These are phyloP conservation scores for Coelopa pilipes DNA, from an alignment of 2,888 invertebrate genomes.

Conservation along the genomic window DNA sequence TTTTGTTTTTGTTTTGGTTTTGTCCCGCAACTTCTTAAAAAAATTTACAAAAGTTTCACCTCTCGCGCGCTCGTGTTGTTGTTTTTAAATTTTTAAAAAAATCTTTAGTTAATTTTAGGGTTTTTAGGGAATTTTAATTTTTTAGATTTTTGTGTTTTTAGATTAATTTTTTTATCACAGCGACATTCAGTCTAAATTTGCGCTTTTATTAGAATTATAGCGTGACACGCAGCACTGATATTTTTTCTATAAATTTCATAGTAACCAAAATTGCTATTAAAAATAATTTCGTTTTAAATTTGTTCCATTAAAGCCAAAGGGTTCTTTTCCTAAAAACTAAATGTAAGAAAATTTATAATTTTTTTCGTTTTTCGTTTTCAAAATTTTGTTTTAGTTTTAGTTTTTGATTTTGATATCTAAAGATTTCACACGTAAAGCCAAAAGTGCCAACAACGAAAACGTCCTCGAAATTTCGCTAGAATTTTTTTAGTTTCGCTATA, in stretches of 20 bases:
- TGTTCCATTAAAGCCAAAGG: conserved; percentile 53
- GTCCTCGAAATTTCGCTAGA: conserved; percentile 40
- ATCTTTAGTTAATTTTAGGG: conserved; percentile 31
- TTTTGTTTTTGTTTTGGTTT: conserved; percentile 22
- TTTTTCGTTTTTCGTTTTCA: conserved; percentile 27
- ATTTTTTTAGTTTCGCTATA: conserved; percentile 44
- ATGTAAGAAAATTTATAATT: conserved; percentile 17
- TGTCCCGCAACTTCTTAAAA: conserved; percentile 33
- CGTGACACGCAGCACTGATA: conserved; percentile 44
- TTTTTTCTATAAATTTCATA: conserved; percentile 16
- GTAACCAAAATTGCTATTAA: conserved; percentile 38
- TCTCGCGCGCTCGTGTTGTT: conserved; percentile 23
- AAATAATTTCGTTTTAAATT: no score
- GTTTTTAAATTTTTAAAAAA: not conserved
- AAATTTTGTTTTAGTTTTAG: conserved; percentile 22
- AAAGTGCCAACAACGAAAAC: conserved; percentile 40
- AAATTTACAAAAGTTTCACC: conserved; percentile 64
- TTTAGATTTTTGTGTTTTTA: conserved; percentile 39
- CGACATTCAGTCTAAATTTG: conserved; percentile 65
- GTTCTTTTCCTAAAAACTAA: not conserved
- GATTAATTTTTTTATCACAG: conserved; percentile 56
- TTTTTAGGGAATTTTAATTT: conserved; percentile 27
- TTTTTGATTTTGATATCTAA: not conserved
- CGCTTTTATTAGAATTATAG: conserved; percentile 65
- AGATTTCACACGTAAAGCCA: conserved; percentile 34